These are phyloP conservation scores for Discoglossus pictus DNA, from an alignment of 2,797 vertebrate genomes.

Conservation along the genomic window DNA sequence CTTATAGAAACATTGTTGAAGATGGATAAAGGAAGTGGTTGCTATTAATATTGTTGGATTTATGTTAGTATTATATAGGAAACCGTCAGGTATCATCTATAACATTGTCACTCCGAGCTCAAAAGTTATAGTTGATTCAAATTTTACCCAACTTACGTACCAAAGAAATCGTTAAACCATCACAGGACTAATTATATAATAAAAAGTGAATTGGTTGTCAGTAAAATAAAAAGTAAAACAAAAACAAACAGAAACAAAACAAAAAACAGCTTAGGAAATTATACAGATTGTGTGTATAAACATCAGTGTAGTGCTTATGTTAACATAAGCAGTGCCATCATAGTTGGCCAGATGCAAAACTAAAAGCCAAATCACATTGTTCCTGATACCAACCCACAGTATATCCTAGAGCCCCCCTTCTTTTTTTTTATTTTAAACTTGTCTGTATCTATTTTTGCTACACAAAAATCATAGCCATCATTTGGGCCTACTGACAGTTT, in stretches of 20 bases:
- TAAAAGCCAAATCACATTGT: constrained; percentile 35
- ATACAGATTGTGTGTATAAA: constrained; percentile 24
- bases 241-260: too few species aligned
- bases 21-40: too few species aligned
- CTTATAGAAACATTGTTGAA: constrained; percentile 30
- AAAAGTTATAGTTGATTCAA: constrained; percentile 31
- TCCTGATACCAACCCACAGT: constrained; percentile 8
- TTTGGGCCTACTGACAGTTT: constrained; percentile 42
- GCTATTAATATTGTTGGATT: too few species aligned
- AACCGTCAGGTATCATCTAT: too few species aligned
- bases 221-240: constrained; percentile 29
- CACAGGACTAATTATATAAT: constrained; percentile 22
- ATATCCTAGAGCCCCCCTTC: neutral
- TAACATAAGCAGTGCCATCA: constrained; percentile 24
- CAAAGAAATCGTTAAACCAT: constrained; percentile 39
- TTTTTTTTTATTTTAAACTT: constrained; percentile 7
- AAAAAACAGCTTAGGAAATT: constrained; percentile 7
- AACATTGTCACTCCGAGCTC: too few species aligned
- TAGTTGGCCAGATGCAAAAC: constrained; percentile 10
- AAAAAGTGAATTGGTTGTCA: constrained; percentile 23
- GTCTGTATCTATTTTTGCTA: constrained; percentile 28
- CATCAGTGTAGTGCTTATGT: constrained; percentile 21
- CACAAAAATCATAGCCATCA: constrained; percentile 32
- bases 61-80: too few species aligned
- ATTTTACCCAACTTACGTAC: constrained; percentile 35